Evolutionary conservation across 1,140 invertebrate species (phyloP).

Genomic region (Ruditapes philippinarum): DNA sequence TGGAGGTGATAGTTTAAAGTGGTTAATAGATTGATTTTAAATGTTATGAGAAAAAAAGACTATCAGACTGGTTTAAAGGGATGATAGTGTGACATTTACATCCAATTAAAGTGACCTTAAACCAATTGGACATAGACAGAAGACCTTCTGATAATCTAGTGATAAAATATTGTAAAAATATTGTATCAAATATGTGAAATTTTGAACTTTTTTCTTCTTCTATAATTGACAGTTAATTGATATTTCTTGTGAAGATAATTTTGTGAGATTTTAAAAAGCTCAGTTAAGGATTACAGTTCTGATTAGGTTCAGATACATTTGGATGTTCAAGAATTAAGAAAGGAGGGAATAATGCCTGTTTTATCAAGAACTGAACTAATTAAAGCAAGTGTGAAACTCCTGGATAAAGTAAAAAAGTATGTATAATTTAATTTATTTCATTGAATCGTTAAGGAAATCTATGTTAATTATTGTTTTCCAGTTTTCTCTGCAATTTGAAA

Average conservation of each 20-base stretch:
- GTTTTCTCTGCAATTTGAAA: too few relatives aligned
- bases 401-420: constrained; percentile 62
- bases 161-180: background rate
- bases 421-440: too few relatives aligned
- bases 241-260: too few relatives aligned
- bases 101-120: background rate
- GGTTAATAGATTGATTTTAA: too few relatives aligned
- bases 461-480: too few relatives aligned
- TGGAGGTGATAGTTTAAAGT: too few relatives aligned
- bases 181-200: background rate
- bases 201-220: background rate
- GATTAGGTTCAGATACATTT: too few relatives aligned
- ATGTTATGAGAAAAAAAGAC: too few relatives aligned
- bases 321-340: too few relatives aligned
- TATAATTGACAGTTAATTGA: background rate
- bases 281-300: too few relatives aligned
- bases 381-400: constrained; percentile 59
- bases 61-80: background rate
- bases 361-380: constrained; percentile 56
- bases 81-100: background rate
- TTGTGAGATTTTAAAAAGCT: too few relatives aligned
- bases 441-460: too few relatives aligned
- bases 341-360: constrained; percentile 62
- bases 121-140: background rate
- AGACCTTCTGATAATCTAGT: background rate